Evolutionary conservation across 1,140 invertebrate genomes (phyloP), one percentile per base, ranked within the genome.

Genomic region (Drosophila kurseongensis): DNA sequence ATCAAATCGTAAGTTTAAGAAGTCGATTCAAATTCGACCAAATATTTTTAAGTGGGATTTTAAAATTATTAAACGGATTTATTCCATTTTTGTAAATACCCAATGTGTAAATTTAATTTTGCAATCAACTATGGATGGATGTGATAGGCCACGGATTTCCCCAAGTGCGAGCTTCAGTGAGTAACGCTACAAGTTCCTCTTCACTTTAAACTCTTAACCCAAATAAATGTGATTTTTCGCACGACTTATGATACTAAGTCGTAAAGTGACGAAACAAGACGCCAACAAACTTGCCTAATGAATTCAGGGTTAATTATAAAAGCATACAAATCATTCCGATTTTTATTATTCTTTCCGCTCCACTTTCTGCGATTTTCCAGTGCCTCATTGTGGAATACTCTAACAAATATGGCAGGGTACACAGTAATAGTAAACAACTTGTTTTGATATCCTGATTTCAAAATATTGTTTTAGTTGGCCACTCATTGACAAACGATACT

Each of bases 301-400:
- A 66, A 66, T 66, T 74, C 57, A 52, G 35, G 35, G 48, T 59
- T 77, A 77, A 77, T 77, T 77, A 75, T 67, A 73, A 73, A 74
- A 61, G 59, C 71, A 74, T 62, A 74, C 67, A 74, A 74, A 72
- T 73, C 56, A 72, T 71, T 72, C n/a, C 27, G 47, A 73, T 73
- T 72, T 66, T 16, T 47, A 62, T 74, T 63, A 48, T 47, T 66
- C 23, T 47, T 63, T 63, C 41, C 42, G 35, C 16, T 66, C 23
- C 7, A 14, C 14, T 63, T 65, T 40, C 14, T 5, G 42, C 14
- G 23, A 27, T 27, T 23, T 47, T 62, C 14, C 12, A 38, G 16
- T 32, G 42, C n/a, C 44, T 14, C 12, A 27, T 32, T 7, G 38
- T 4, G 8, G 1, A 48, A 65, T 66, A 32, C 59, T n/a, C 62